Base-by-base conservation (phyloP, 2,113 vertebrate species). In the Leptobrachium ailaonicum region DNA sequence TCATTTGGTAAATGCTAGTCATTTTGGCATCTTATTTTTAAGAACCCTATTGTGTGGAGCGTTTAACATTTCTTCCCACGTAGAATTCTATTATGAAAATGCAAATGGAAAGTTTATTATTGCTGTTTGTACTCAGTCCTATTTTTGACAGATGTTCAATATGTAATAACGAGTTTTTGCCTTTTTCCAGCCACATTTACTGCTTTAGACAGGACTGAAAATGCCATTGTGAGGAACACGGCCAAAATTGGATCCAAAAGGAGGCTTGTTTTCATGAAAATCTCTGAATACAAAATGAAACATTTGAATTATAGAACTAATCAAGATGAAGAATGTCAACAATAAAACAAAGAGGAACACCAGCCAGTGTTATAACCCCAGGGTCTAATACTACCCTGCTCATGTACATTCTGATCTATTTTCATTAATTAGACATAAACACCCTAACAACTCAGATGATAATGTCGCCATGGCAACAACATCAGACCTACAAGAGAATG, bases 391-490 rank as follows among this genome's bases (percentile, higher is more conserved):
- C 91, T 92, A 90, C 90, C 87, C 83, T 87, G 87, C 89, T 88
- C 88, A 85, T 86, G 84, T 84, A 87, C 88, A 89, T 89, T 92
- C 90, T 88, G 88, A 93, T 90, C 87, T 83, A 87, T 89, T 90
- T 90, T 87, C 86, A 90, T 85, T 87, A 89, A 91, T 92, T 90
- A 92, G 71, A 85, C 87, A 83, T 77, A 86, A 89, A 90, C 92
- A 91, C 85, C 83, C 83, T 88, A 13, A 87, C 78, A 82, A 77
- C 83, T 88, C 90, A 79, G 82, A 87, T 90, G 92, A 90, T 83
- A 84, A 86, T 81, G 90, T 94, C 82, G 80, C 93, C 91, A 93
- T 93, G 92, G 92, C 92, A 93, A 93, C 92, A 94, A 93, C 91
- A 93, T 93, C 90, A 88, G 89, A 84, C 90, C 89, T 88, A 91